Evolutionary conservation across 2,113 vertebrate species (phyloP).

Genomic region (Globicephala melas): DNA sequence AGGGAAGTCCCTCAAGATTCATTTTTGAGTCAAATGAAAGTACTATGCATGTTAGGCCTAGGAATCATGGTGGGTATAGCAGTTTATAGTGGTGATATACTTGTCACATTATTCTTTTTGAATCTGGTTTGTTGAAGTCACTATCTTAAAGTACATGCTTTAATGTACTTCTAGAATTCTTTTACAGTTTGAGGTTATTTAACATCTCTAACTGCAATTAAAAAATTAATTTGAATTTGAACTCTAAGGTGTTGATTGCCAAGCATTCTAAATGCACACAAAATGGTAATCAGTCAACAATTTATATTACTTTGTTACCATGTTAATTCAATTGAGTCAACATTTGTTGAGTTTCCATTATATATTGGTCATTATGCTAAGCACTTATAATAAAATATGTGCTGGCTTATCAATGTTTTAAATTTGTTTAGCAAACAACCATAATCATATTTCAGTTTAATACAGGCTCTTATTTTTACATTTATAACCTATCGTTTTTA

Average conservation of each 20-base stretch:
- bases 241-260: not conserved
- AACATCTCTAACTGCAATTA: not conserved
- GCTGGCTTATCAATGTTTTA: conserved; percentile 16
- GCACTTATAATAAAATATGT: not conserved
- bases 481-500: not conserved
- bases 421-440: conserved; percentile 41
- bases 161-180: not conserved
- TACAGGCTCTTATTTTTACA: not conserved
- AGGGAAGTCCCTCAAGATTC: too few relatives aligned
- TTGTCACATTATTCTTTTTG: not conserved
- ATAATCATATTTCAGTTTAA: conserved; percentile 40
- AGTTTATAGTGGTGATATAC: not conserved
- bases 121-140: conserved; percentile 20
- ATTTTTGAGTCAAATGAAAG: not conserved
- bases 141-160: not conserved
- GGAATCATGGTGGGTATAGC: not conserved
- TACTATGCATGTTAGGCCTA: not conserved
- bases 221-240: conserved; percentile 17
- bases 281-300: conserved; percentile 8
- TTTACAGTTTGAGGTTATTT: not conserved
- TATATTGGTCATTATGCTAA: conserved; percentile 5
- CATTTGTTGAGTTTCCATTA: conserved; percentile 14
- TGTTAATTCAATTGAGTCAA: conserved; percentile 37
- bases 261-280: not conserved
- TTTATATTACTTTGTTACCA: conserved; percentile 32